phyloP scores from a whole-genome alignment of 2,797 vertebrate genomes.

The Myotis planiceps region DNA sequence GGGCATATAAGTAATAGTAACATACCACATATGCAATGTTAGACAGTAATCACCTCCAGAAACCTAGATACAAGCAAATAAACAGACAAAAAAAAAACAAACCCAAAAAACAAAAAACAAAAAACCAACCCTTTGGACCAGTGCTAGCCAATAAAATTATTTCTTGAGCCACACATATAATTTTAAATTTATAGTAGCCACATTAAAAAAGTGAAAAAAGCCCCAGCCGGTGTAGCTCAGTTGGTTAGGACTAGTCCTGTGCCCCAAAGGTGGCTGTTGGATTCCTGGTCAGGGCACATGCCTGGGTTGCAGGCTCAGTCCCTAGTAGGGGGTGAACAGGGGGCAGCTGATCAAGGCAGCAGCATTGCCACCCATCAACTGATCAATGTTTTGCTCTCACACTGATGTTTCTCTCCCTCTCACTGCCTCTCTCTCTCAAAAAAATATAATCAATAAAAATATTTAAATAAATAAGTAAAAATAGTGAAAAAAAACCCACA shows the following conservation, averaged over 20 bases:
- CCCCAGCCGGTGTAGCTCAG: not conserved
- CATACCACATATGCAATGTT: too few relatives aligned
- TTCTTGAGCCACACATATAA: not conserved
- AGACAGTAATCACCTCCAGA: not conserved
- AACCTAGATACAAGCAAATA: not conserved
- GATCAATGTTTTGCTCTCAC: not conserved
- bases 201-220: not conserved
- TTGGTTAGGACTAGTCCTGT: not conserved
- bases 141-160: not conserved
- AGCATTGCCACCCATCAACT: not conserved
- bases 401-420: not conserved
- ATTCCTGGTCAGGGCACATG: not conserved
- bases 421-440: not conserved
- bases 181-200: not conserved
- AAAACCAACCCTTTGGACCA: not conserved
- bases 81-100: not conserved
- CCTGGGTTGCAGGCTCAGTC: not conserved
- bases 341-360: not conserved
- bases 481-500: not conserved
- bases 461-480: not conserved
- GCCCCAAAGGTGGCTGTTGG: not conserved
- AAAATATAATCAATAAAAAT: not conserved
- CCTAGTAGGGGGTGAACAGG: not conserved
- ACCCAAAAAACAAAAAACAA: too few relatives aligned
- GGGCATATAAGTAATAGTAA: not conserved